These are phyloP conservation scores for Hippopotamus amphibius DNA, from an alignment of 2,113 vertebrate genomes.

Conservation along the genomic window DNA sequence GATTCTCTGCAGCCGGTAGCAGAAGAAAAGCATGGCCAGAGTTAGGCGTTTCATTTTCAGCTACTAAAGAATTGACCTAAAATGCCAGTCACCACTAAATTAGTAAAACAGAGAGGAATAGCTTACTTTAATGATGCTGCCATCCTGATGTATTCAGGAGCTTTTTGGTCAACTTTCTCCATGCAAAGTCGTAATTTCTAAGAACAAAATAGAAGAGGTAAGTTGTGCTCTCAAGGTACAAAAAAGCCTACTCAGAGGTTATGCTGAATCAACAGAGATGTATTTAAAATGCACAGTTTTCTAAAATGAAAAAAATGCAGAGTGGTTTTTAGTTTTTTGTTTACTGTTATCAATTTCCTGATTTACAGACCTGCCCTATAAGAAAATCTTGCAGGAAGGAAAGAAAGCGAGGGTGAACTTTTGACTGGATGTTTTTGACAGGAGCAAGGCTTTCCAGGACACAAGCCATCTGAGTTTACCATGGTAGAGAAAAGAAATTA, in stretches of 20 bases:
- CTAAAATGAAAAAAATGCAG: neutral
- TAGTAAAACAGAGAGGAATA: neutral
- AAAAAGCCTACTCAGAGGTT: neutral
- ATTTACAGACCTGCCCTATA: constrained; percentile 22
- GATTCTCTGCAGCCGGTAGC: neutral
- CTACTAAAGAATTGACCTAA: neutral
- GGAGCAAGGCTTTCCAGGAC: neutral
- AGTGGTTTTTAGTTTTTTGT: neutral
- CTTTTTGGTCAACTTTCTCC: constrained; percentile 96
- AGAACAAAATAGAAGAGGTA: constrained; percentile 65
- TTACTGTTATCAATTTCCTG: neutral
- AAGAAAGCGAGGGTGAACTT: neutral
- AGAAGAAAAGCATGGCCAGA: neutral
- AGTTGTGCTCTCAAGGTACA: neutral
- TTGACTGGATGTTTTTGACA: neutral
- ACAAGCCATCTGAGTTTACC: neutral
- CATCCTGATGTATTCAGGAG: constrained; percentile 96
- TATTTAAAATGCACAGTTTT: neutral
- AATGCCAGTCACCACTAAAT: neutral
- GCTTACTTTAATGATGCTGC: constrained; percentile 97
- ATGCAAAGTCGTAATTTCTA: constrained; percentile 96
- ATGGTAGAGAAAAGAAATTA: neutral
- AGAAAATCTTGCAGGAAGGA: constrained; percentile 30
- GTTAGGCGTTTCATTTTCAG: neutral
- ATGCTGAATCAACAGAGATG: neutral